Percentiles rank a stretch among this genome's conserved stretches.
Conservation (phyloP, 1,140 invertebrate genomes). For the Micrasema minimum region DNA sequence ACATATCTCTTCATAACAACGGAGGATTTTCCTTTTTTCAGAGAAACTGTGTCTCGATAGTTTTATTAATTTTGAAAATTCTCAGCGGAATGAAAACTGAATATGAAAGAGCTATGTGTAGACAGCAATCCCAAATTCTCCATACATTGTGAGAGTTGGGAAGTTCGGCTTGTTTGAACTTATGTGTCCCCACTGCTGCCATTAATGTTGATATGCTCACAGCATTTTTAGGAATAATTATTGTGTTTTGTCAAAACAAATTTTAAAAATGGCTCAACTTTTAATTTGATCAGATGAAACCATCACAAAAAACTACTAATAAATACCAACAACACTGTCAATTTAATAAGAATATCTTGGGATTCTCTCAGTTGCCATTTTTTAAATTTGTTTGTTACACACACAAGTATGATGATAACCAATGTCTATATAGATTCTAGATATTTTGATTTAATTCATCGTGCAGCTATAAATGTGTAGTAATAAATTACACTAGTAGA, state of each 20-base stretch:
- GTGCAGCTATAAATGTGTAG: constrained; percentile 14
- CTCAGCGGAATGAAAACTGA: neutral
- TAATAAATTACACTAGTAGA: constrained; percentile 18
- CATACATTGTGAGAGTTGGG: no score
- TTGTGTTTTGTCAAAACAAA: constrained; percentile 4
- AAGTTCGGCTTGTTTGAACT: constrained; percentile 37
- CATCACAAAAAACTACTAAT: no score
- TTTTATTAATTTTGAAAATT: no score
- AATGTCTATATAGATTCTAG: neutral
- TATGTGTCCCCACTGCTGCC: constrained; percentile 39
- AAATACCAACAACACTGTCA: no score
- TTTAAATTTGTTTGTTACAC: neutral
- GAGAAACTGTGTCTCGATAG: no score
- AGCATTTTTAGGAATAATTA: constrained; percentile 40
- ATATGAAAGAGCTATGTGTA: constrained; percentile 11
- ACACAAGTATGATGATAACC: no score
- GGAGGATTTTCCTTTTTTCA: no score
- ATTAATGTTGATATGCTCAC: constrained; percentile 39
- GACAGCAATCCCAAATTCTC: neutral
- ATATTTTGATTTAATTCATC: constrained; percentile 2
- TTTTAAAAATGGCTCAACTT: no score
- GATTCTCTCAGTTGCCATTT: no score
- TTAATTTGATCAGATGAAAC: no score
- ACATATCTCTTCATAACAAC: no score
- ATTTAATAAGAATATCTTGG: no score